Percentiles rank a stretch among this genome's conserved stretches.
phyloP scores from a whole-genome alignment of 2,797 vertebrate genomes.

The Sebastes steindachneri region DNA sequence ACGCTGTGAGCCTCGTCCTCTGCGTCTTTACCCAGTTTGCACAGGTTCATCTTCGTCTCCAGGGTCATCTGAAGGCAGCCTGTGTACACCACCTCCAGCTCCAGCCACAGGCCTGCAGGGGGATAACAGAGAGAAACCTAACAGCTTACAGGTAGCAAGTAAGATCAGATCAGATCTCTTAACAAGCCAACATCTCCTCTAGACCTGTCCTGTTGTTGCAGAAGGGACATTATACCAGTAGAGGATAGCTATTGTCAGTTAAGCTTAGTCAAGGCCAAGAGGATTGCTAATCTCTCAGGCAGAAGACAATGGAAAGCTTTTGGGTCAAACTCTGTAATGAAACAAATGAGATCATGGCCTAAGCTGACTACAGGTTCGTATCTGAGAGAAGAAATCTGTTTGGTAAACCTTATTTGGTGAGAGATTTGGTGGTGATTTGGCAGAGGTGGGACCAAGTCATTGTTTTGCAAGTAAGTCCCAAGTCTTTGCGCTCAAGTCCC shows the following conservation, averaged over 20 bases:
- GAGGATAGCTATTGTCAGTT: constrained; percentile 12
- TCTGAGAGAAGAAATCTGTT: background rate
- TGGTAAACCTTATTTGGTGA: background rate
- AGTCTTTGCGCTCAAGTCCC: no score
- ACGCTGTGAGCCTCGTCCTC: constrained; percentile 71
- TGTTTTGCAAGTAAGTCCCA: no score
- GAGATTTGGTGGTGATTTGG: no score
- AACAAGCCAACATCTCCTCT: constrained; percentile 1
- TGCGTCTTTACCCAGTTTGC: constrained; percentile 87
- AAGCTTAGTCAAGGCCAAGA: constrained; percentile 51
- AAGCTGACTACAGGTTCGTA: constrained; percentile 1
- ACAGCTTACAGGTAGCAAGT: background rate
- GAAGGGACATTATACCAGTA: constrained; percentile 13
- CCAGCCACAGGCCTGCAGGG: constrained; percentile 88
- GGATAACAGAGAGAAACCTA: background rate
- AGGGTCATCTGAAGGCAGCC: constrained; percentile 90
- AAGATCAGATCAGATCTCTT: background rate
- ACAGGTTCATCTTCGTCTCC: constrained; percentile 92
- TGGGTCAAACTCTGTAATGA: constrained; percentile 8
- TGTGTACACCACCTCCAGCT: constrained; percentile 88
- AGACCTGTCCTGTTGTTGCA: constrained; percentile 1
- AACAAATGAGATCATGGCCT: constrained; percentile 43
- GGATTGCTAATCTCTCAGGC: constrained; percentile 59
- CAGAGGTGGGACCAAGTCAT: no score
- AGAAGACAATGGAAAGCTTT: constrained; percentile 51